phyloP scores from a whole-genome alignment of 2,113 vertebrate species.

The Syrmaticus mikado region DNA sequence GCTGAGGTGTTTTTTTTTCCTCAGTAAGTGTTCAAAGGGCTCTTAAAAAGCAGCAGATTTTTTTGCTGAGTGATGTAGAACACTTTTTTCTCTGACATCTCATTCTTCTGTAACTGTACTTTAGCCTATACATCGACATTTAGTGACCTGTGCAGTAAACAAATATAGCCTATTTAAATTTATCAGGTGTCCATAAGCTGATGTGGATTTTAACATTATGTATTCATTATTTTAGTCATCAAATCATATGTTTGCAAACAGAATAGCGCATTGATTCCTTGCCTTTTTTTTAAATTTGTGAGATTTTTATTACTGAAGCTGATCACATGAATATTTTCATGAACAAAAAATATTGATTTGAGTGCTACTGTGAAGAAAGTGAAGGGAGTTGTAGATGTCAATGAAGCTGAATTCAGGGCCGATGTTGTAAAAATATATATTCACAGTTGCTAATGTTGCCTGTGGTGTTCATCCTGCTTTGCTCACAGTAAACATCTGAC shows the following conservation, averaged over 20 bases:
- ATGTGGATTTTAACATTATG: background rate
- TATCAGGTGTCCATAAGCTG: background rate
- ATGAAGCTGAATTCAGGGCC: background rate
- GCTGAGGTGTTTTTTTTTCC: background rate
- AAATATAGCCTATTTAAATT: background rate
- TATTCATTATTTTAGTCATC: background rate
- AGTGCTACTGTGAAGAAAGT: background rate
- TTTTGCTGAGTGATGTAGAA: constrained; percentile 8
- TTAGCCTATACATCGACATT: background rate
- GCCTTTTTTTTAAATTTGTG: background rate
- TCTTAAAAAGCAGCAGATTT: constrained; percentile 26
- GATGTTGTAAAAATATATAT: background rate
- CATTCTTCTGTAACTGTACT: background rate
- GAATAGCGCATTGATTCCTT: background rate
- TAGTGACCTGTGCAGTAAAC: background rate
- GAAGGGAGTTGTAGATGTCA: background rate
- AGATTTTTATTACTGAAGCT: background rate
- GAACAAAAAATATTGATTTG: background rate
- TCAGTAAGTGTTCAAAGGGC: background rate
- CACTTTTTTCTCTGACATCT: background rate
- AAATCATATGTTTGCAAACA: background rate
- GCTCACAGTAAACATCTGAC: background rate
- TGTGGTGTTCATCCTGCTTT: background rate
- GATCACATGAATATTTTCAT: background rate
- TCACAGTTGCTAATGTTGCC: background rate